Evolutionary conservation across 2,888 invertebrate genomes (phyloP), one percentile per base, ranked within the genome.

Genomic region (Stenolophus ochropezus): DNA sequence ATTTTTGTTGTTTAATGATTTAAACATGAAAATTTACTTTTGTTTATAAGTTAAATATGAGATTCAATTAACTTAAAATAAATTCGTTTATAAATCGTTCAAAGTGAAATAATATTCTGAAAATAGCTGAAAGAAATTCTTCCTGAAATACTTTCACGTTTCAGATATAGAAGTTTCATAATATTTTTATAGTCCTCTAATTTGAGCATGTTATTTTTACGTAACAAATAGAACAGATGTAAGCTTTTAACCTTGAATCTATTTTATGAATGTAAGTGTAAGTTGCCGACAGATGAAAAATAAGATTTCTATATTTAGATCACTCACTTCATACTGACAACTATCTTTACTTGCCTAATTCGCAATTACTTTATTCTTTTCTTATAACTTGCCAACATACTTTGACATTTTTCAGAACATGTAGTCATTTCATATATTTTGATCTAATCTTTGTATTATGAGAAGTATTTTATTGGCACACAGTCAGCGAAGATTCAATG

Each of bases 261-360:
- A 8, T 20, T 56, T 56, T 56, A 21, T 56, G 56, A 8, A 56
- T 20, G 20, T 56, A 56, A 20, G 20, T 20, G 33, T 11, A 42
- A 42, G 33, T 56, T 56, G 20, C 21, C 20, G 56, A 56, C 56
- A 56, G 23, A 56, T 56, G 56, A 56, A 56, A 56, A 56, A 56
- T 56, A 56, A 56, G n/a, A 53, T 53, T 14, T 56, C 21, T 56
- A 56, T 56, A 56, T 56, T 56, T 56, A 56, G 56, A 56, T 56
- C 56, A 56, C 11, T 56, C 5, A 56, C 56, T 56, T 18, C 16
- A 53, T 56, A 21, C 21, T 56, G 56, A 56, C 56, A 56, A 56
- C 56, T 56, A 56, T 11, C 56, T 56, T n/a, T 21, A 56, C 56
- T 56, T 21, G 5, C 56, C 21, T 56, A 56, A 56, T 56, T 21